Percentiles rank a stretch among this genome's conserved stretches.
Conservation (phyloP, 2,113 vertebrate genomes). For the Chaetodon trifascialis region DNA sequence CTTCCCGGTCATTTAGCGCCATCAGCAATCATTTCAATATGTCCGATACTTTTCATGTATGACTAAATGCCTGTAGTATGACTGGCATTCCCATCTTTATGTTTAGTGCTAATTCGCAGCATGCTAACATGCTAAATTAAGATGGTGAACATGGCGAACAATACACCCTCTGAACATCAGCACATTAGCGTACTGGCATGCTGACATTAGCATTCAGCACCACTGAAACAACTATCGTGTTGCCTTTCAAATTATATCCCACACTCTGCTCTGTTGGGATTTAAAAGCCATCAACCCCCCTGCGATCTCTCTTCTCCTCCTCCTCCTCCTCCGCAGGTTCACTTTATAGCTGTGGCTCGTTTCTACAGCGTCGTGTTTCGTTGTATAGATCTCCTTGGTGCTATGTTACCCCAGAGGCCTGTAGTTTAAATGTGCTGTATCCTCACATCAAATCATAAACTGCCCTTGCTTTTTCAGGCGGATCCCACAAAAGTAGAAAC, state of each 20-base stretch:
- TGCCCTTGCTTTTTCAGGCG: slow-evolving; percentile 52
- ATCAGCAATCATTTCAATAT: background rate
- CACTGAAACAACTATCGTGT: background rate
- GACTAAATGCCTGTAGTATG: background rate
- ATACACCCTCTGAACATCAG: background rate
- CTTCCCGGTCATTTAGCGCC: background rate
- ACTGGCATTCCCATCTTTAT: background rate
- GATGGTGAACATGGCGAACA: background rate
- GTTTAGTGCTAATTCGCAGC: no score
- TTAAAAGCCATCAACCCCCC: slow-evolving; percentile 24
- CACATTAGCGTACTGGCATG: background rate
- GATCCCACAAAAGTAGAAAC: slow-evolving; percentile 77
- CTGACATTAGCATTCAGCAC: background rate
- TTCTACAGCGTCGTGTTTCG: slow-evolving; percentile 5
- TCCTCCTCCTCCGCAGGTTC: slow-evolving; percentile 20
- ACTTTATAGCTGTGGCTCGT: slow-evolving; percentile 14
- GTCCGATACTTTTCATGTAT: background rate
- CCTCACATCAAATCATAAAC: slow-evolving; percentile 40
- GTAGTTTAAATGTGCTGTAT: slow-evolving; percentile 50
- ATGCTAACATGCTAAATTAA: background rate
- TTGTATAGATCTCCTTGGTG: slow-evolving; percentile 24
- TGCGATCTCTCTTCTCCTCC: background rate
- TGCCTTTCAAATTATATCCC: slow-evolving; percentile 6
- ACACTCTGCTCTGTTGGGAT: slow-evolving; percentile 10
- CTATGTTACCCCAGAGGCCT: slow-evolving; percentile 33